Percentiles rank a stretch among this genome's conserved stretches.
Conservation (phyloP, 2,113 vertebrate species). For the Stigmatopora nigra region DNA sequence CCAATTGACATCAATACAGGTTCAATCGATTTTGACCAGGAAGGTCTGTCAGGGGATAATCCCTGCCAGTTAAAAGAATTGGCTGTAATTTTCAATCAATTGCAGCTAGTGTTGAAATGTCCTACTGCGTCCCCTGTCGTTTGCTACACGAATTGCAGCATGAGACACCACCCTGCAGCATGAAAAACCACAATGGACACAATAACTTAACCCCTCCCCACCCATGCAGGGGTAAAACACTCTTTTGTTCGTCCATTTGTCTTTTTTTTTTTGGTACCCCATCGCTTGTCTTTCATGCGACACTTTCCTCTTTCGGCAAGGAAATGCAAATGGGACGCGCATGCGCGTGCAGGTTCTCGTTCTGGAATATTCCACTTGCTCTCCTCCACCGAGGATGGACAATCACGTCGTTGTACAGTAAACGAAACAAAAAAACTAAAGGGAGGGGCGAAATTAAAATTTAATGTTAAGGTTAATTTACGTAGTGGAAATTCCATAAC, state of each 20-base stretch:
- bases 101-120: background rate
- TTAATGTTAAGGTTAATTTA: background rate
- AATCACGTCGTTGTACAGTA: background rate
- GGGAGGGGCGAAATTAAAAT: background rate
- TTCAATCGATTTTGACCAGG: no score
- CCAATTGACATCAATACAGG: no score
- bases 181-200: constrained; percentile 34
- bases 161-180: constrained; percentile 57
- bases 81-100: no score
- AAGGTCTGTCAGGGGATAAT: no score
- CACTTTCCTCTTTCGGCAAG: constrained; percentile 18
- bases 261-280: constrained; percentile 10
- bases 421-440: background rate
- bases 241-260: constrained; percentile 14
- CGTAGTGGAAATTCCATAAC: background rate
- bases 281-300: constrained; percentile 17
- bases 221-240: background rate
- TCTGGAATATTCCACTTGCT: constrained; percentile 43
- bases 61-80: no score
- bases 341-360: background rate
- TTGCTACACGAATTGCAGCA: constrained; percentile 27
- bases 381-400: constrained; percentile 10
- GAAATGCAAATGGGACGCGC: constrained; percentile 18
- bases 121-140: constrained; percentile 30
- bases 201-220: constrained; percentile 17